Conservation (phyloP, 2,888 invertebrate species). For the Spisula solida region DNA sequence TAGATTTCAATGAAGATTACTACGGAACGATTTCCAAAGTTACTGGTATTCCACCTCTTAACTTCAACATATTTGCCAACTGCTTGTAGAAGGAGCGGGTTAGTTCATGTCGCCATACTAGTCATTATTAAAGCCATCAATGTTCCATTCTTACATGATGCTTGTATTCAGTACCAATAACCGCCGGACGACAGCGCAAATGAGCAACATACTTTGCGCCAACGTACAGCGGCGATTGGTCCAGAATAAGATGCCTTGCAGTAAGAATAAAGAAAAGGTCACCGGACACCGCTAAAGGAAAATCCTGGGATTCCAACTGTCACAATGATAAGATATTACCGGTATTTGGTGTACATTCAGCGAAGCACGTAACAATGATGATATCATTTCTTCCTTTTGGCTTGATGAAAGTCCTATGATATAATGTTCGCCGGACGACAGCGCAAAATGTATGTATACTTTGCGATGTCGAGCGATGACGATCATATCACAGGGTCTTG, state of each 20-base stretch:
- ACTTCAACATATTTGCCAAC: too few relatives aligned
- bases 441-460: constrained; percentile 53
- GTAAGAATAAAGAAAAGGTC: background rate
- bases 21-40: too few relatives aligned
- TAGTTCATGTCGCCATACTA: too few relatives aligned
- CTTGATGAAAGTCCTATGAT: background rate
- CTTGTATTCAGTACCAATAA: constrained; percentile 38
- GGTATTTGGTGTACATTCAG: too few relatives aligned
- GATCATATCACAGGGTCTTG: constrained; percentile 22
- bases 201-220: constrained; percentile 44
- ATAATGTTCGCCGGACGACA: constrained; percentile 64
- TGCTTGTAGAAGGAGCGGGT: too few relatives aligned
- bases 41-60: too few relatives aligned
- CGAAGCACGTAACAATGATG: too few relatives aligned
- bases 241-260: constrained; percentile 20
- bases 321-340: too few relatives aligned
- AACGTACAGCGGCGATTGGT: constrained; percentile 50
- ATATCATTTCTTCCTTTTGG: too few relatives aligned
- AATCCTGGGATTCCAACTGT: background rate
- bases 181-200: constrained; percentile 68
- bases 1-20: too few relatives aligned
- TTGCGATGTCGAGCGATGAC: constrained; percentile 51
- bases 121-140: background rate
- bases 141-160: background rate
- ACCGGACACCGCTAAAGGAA: background rate